Base-by-base conservation (phyloP, 2,113 vertebrate genomes). In the Pedionomus torquatus region DNA sequence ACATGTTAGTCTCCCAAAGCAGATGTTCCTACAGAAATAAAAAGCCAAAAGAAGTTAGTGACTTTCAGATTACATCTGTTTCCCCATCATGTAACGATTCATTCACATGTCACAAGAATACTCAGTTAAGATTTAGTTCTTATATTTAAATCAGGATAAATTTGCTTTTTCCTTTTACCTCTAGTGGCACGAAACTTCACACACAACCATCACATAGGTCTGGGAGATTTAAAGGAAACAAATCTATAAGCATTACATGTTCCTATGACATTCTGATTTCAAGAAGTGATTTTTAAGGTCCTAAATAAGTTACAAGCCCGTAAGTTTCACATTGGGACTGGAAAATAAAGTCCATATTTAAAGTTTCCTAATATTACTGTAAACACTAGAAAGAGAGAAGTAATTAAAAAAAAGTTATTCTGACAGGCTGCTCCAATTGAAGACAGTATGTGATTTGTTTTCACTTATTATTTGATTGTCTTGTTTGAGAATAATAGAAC, bases 1-100 rank as follows among this genome's bases (percentile, higher is more conserved):
- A 96, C 99, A 99, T 44, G 98, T 99, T 46, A 98, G 96, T 90
- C 97, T 98, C 26, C 99, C 99, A 96, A 99, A 99, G 97, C 99
- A 99, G 87, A 99, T 98, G 74, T 98, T 95, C 97, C 99, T 99
- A 96, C 30, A 93, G 90, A 94, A 97, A 90, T 43, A 95, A 92
- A 96, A 65, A 70, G 78, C 46, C 64, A 96, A 60, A 87, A 93
- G 23, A 90, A 61, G 35, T 94, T 60, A 95, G 25, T 41, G 11
- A 93, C 20, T 31, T 54, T 87, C 43, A 75, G 37, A 35, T 54
- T 76, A 58, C 28, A 46, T 44, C 28, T 33, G 17, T 44, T 90
- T 87, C 37, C 63, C n/a, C 41, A 13, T 2, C 11, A 8, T 66
- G 39, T 30, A 52, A 49, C 24, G 21, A 95, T 31, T 81, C 33